Base-by-base conservation (phyloP, 2,113 vertebrate species). In the Limanda limanda region DNA sequence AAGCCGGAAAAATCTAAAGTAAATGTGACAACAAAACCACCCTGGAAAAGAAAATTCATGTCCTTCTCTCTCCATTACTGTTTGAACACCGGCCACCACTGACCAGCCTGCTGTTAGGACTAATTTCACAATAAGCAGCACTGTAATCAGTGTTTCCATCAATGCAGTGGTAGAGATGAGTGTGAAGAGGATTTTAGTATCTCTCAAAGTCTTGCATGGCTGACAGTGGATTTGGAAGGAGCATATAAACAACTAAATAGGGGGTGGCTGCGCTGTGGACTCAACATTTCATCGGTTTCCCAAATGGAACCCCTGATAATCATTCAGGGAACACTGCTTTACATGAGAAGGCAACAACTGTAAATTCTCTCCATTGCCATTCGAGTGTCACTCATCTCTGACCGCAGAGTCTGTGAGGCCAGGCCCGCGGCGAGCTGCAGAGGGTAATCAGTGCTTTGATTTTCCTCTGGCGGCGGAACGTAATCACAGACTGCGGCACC, bases 371-470 rank as follows among this genome's bases (percentile, higher is more conserved):
- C 69, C 70, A 0, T 69, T 82, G 84, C 79, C 73, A 68, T 86
- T 71, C 51, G 70, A 87, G 55, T 86, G 90, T 91, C 88, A 90
- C 76, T 90, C 89, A 85, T 24, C 24, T 84, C 82, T 81, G 82
- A 89, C 90, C 89, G 31, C 89, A 14, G 52, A 67, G 71, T 52
- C 81, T 81, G 56, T 76, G 80, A 79, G 74, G 68, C 76, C 79
- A 27, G 61, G 86, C 31, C 31, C 31, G 31, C 31, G 7, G 31
- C 2, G 40, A 89, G 83, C 84, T 82, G 72, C 71, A 73, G 45
- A 87, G 76, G 35, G 76, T 84, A 92, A 92, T 92, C 91, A 91
- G 81, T 1, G 68, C 89, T 85, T 92, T 92, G 88, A 91, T 90
- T 93, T 92, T 81, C 88, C 82, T 79, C 79, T 82, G 78, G 68